phyloP scores from a whole-genome alignment of 2,113 vertebrate genomes.

The Dascyllus trimaculatus region DNA sequence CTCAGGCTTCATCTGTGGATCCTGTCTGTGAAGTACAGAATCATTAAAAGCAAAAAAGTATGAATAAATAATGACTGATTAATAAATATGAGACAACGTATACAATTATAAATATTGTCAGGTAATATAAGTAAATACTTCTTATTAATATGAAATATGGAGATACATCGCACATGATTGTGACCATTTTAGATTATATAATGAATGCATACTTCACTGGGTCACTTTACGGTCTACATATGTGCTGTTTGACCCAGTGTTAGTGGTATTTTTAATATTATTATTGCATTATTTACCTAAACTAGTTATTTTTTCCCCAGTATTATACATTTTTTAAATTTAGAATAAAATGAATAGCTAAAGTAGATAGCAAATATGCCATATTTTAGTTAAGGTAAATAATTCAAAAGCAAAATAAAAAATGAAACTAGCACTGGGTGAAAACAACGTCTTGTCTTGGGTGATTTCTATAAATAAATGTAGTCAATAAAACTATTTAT shows the following conservation, averaged over 20 bases:
- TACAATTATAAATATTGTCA: not conserved
- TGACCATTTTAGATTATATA: not conserved
- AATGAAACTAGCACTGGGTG: too few species aligned
- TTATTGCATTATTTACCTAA: not conserved
- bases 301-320: not conserved
- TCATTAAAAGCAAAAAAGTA: not conserved
- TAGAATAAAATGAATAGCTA: too few species aligned
- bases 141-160: not conserved
- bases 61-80: not conserved
- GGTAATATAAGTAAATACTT: not conserved
- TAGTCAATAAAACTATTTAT: not conserved
- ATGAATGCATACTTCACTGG: not conserved
- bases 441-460: too few species aligned
- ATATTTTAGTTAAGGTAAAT: too few species aligned
- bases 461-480: not conserved
- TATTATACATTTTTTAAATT: too few species aligned
- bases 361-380: too few species aligned
- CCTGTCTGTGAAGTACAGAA: too few species aligned
- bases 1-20: not conserved
- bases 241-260: not conserved
- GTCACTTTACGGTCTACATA: not conserved
- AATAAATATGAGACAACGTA: too few species aligned
- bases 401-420: too few species aligned
- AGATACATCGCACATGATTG: not conserved
- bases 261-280: too few species aligned